Base-by-base conservation (phyloP, 2,797 vertebrate genomes). In the Pseudomugil gertrudae region DNA sequence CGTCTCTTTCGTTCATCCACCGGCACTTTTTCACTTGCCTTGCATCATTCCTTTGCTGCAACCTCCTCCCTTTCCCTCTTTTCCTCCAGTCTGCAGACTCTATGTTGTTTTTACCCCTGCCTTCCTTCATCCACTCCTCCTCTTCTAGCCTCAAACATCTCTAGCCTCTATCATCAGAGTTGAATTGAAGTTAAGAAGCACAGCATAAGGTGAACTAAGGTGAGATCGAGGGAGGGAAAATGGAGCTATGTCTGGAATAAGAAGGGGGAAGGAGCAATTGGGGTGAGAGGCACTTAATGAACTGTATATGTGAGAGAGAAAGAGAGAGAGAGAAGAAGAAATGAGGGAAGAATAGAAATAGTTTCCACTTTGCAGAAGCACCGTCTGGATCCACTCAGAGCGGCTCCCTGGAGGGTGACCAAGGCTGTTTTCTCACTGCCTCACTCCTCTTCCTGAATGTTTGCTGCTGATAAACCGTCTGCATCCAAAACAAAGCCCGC, bases 341-440 rank as follows among this genome's bases (percentile, higher is more conserved):
- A 60, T 59, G 65, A 68, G 66, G 63, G 57, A 74, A 76, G 53
- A 48, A 80, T 38, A 75, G 65, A 83, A 85, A 85, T 83, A 79
- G 60, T 89, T 90, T 87, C 85, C 84, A 87, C 69, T 79, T 79
- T 81, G 78, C 78, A 76, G 84, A 35, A 79, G 61, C 76, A 32
- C 84, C 71, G 89, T 85, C 89, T 92, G 87, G 74, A 88, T 90
- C 76, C 69, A 83, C 86, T 90, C 83, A 84, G 63, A 81, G 76
- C 58, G 9, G 51, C 69, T 89, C 87, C 80, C 86, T 33, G 23
- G 87, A 85, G 90, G 78, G 80, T 67, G 82, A 87, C 80, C 86
- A 64, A 66, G 76, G 56, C 80, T 85, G 74, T 76, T 74, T 81
- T 79, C 61, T 60, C 63, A 61, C 70, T 38, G 58, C 69, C 74